phyloP scores from a whole-genome alignment of 2,113 vertebrate species.

The Mystacornis crossleyi region DNA sequence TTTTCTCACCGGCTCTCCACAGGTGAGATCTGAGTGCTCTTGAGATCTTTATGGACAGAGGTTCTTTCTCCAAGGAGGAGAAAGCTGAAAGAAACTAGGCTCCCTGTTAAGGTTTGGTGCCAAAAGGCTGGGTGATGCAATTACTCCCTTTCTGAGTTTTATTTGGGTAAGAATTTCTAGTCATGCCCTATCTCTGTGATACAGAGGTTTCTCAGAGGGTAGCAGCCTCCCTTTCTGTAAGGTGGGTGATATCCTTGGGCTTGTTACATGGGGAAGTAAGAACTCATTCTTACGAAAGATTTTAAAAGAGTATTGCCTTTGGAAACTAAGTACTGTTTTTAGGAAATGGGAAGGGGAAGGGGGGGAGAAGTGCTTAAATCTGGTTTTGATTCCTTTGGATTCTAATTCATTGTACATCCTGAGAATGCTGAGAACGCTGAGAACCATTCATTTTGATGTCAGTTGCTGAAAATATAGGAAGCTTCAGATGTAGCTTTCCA shows the following conservation, averaged over 20 bases:
- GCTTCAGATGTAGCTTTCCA: background rate
- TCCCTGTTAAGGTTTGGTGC: background rate
- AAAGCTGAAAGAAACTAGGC: background rate
- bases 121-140: background rate
- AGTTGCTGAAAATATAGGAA: background rate
- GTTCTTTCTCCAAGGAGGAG: background rate
- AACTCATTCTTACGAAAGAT: background rate
- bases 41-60: background rate
- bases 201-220: background rate
- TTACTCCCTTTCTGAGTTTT: background rate
- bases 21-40: background rate
- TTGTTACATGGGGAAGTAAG: background rate
- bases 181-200: background rate
- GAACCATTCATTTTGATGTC: background rate
- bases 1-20: background rate
- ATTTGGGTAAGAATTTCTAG: background rate
- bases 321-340: background rate
- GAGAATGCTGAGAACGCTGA: background rate
- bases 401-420: background rate
- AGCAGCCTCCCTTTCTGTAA: background rate
- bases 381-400: background rate
- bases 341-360: background rate
- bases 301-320: background rate
- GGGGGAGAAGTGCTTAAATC: accelerated
- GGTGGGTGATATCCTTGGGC: background rate